Base-by-base conservation (phyloP, 2,797 vertebrate genomes). In the Sebastes iracundus region DNA sequence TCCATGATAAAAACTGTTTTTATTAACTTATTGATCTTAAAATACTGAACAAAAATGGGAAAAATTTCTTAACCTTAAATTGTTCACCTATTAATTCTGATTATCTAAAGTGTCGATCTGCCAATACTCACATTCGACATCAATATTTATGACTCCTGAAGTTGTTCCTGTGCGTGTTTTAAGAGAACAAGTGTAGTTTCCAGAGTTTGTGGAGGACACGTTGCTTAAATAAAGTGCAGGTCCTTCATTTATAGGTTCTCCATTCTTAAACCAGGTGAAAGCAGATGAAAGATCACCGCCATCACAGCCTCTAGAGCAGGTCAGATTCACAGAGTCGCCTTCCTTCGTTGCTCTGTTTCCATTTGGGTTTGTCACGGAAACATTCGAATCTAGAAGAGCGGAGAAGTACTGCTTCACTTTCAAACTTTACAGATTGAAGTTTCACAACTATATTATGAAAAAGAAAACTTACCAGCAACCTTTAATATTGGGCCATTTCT, bases 401-500 rank as follows among this genome's bases (percentile, higher is more conserved):
- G 75, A 56, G 20, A 0, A 0, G 23, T 0, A 0, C 13, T 2
- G n/a, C 1, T 49, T 69, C 11, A 38, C 11, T 46, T 33, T 75
- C 33, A 63, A n/a, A 59, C 6, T 14, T n/a, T 9, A 3, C n/a
- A 25, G 7, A 11, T 56, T 62, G 1, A 22, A 60, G 4, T 14
- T 13, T 27, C 10, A 72, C 10, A 72, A 16, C 18, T 42, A 2
- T 16, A 16, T 42, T 42, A 42, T 13, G 6, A 42, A 32, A 65
- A 23, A 62, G 20, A 96, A 96, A 62, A 83, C 88, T 77, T 22
- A 96, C 0, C 0, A 96, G 90, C 0, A 93, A 95, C 66, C 2
- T 20, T 66, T 32, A 86, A 22, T 1, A 1, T 20, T 23, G n/a
- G 18, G 27, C 32, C 28, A 23, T 2, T 0, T 3, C 1, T 6